These are phyloP conservation scores for Ophioderma brevispina DNA, from an alignment of 35 echinoderm and acorn worm genomes.

Conservation along the genomic window DNA sequence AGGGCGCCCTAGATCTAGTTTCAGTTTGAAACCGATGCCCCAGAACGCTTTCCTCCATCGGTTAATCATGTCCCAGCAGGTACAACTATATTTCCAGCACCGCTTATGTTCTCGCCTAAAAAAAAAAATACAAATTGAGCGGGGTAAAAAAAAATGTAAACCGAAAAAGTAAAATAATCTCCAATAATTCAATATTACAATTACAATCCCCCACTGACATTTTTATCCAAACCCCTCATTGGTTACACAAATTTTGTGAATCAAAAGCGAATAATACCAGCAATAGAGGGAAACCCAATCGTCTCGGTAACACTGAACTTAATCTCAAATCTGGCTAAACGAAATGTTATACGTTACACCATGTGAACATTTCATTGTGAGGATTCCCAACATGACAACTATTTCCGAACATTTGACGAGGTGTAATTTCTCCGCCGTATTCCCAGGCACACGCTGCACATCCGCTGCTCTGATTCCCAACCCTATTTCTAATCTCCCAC, in stretches of 20 bases:
- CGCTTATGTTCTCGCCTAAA: not conserved
- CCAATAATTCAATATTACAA: not conserved
- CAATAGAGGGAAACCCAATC: not conserved
- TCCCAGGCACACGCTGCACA: too few species aligned
- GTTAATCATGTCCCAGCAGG: not conserved
- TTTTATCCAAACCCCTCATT: not conserved
- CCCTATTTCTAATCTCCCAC: too few species aligned
- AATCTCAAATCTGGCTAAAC: not conserved
- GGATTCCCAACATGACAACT: not conserved
- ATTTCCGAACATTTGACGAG: not conserved
- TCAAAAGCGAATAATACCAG: too few species aligned
- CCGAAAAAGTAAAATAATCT: not conserved
- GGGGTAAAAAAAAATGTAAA: too few species aligned
- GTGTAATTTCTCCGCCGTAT: too few species aligned
- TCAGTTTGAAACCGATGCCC: not conserved
- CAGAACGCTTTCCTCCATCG: not conserved
- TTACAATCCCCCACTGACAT: not conserved
- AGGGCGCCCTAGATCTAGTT: not conserved
- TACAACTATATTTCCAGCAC: not conserved
- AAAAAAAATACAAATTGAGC: too few species aligned
- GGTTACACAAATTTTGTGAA: too few species aligned
- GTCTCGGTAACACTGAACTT: not conserved
- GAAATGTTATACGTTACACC: not conserved
- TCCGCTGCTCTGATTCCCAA: too few species aligned
- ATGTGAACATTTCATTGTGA: not conserved